phyloP scores from a whole-genome alignment of 2,888 invertebrate species.

The Nasonia oneida region DNA sequence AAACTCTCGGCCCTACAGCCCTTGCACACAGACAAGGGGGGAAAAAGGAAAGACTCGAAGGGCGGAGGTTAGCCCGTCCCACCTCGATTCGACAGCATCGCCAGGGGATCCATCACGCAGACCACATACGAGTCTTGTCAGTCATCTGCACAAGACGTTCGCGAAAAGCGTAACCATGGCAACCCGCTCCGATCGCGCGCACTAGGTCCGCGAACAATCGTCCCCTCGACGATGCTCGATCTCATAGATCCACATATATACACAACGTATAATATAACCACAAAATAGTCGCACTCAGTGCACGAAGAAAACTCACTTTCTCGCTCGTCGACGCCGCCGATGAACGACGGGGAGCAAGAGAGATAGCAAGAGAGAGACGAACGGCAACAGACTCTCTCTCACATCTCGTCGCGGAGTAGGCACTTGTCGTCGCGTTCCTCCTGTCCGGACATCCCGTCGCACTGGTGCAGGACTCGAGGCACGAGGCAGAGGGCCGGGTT shows the following conservation, averaged over 20 bases:
- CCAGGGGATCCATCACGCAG: background rate
- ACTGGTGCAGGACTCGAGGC: background rate
- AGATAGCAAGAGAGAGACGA: background rate
- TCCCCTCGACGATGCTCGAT: background rate
- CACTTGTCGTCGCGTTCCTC: constrained; percentile 1
- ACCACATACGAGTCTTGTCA: constrained; percentile 27
- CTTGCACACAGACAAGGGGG: background rate
- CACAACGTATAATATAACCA: background rate
- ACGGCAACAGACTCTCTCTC: background rate
- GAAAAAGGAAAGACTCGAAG: background rate
- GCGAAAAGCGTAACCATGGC: constrained; percentile 62
- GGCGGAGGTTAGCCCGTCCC: background rate
- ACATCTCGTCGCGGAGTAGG: constrained; percentile 2
- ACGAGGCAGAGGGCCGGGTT: background rate
- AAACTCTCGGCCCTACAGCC: background rate
- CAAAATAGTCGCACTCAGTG: background rate
- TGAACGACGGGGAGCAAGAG: background rate
- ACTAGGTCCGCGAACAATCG: background rate
- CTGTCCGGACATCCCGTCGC: background rate
- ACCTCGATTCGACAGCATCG: background rate
- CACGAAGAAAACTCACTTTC: background rate
- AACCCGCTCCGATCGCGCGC: constrained; percentile 42
- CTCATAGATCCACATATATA: background rate
- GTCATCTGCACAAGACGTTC: constrained; percentile 29
- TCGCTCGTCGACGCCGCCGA: background rate